Base-by-base conservation (phyloP, 2,888 invertebrate species). In the Clanis bilineata region DNA sequence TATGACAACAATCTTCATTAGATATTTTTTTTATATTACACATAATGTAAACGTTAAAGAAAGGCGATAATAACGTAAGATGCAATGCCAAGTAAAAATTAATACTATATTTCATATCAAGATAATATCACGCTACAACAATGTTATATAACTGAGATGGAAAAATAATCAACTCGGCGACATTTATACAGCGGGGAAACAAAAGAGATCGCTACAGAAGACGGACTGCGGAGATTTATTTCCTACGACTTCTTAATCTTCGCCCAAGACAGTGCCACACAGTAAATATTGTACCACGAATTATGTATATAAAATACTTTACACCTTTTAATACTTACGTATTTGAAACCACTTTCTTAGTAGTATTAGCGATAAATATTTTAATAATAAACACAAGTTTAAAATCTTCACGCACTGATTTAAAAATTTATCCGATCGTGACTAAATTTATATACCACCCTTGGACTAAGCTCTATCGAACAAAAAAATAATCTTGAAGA, bases 91-190 rank as follows among this genome's bases (percentile, higher is more conserved):
- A n/a, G 5, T 39, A 5, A 39, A 39, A 6, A 15, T 39, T 39
- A 6, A 15, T 39, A 15, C 39, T 4, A 39, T 39, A 39, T 39
- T 39, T 39, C 39, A 39, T n/a, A 39, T 4, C 2, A 41, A 39
- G 21, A 43, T 36, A 43, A 25, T 28, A 28, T 15, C 18, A 25
- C 21, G 18, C 22, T 21, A 22, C 22, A 44, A 44, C 7, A 44
- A 28, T 44, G n/a, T 57, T n/a, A 28, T 21, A n/a, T 5, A 56
- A 28, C 32, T 36, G 22, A 57, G 28, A 15, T 7, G 28, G 15
- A 25, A 51, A 51, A 51, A 51, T 51, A 51, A 51, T 51, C 51
- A 51, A 51, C 47, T 18, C 56, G 18, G 39, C 22, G 23, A 45
- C 36, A 44, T 38, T 45, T 56, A 51, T 51, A 32, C 51, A 51